Percentiles rank a stretch among this genome's conserved stretches.
Evolutionary conservation across 2,113 vertebrate genomes (phyloP).

Genomic region (Elgaria multicarinata): DNA sequence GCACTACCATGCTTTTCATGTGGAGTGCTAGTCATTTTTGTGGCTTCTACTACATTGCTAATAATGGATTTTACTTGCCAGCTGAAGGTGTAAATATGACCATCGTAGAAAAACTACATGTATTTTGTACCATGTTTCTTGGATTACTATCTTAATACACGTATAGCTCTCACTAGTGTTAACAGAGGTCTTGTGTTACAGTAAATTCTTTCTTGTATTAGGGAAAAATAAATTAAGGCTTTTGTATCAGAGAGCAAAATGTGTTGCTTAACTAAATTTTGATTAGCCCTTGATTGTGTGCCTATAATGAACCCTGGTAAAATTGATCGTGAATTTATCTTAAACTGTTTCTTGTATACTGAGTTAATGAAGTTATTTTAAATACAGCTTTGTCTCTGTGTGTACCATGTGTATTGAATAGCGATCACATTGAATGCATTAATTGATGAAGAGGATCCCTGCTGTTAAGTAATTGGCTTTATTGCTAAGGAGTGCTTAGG

Average conservation of each 20-base stretch:
- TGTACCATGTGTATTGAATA: slow-evolving; percentile 34
- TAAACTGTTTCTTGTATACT: slow-evolving; percentile 4
- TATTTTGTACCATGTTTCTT: neutral
- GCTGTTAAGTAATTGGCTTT: slow-evolving; percentile 73
- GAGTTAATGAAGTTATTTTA: slow-evolving; percentile 59
- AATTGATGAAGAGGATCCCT: slow-evolving; percentile 63
- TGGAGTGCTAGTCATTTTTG: neutral
- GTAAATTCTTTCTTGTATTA: neutral
- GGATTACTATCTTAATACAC: neutral
- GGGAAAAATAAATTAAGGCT: neutral
- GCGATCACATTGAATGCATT: slow-evolving; percentile 59
- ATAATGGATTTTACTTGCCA: neutral
- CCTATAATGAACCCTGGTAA: neutral
- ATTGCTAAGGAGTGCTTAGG: slow-evolving; percentile 59
- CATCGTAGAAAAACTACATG: neutral
- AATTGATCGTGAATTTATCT: neutral
- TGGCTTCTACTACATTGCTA: neutral
- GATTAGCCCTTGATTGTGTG: neutral
- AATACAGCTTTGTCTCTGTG: slow-evolving; percentile 34
- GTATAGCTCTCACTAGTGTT: neutral
- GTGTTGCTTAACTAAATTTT: slow-evolving; percentile 9
- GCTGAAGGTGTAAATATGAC: neutral
- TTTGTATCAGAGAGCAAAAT: neutral
- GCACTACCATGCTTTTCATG: neutral
- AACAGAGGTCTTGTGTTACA: neutral